Conservation (phyloP, 2,113 vertebrate genomes). For the Campylorhamphus procurvoides region DNA sequence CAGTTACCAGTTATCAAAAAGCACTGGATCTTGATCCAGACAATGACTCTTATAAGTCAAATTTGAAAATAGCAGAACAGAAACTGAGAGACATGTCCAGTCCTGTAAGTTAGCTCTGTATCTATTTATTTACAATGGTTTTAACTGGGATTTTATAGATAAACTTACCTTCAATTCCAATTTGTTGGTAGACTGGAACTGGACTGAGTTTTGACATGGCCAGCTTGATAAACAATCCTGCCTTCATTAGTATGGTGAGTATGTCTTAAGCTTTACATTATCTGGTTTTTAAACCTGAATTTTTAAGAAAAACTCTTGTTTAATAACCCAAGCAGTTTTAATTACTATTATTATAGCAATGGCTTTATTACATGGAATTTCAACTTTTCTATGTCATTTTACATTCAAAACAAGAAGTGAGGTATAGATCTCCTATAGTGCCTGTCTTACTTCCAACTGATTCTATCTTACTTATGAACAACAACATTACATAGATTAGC, state of each 20-base stretch:
- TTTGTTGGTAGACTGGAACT: slow-evolving; percentile 85
- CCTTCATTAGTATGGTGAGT: slow-evolving; percentile 98
- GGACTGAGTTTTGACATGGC: slow-evolving; percentile 97
- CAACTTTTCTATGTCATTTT: background rate
- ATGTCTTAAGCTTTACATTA: background rate
- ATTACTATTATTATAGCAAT: background rate
- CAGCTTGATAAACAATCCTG: slow-evolving; percentile 97
- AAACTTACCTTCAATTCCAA: slow-evolving; percentile 18
- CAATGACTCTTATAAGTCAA: slow-evolving; percentile 96
- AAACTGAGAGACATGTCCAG: slow-evolving; percentile 91
- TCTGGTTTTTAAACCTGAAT: background rate
- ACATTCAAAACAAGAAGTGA: background rate
- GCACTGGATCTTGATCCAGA: slow-evolving; percentile 94
- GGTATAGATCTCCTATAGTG: background rate
- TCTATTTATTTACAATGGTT: slow-evolving; percentile 7
- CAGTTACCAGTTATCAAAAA: slow-evolving; percentile 93
- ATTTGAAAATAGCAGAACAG: slow-evolving; percentile 96
- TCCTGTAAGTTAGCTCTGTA: slow-evolving; percentile 83
- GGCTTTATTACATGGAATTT: background rate
- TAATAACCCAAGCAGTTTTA: background rate
- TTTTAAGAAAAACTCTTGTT: background rate
- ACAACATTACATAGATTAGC: background rate
- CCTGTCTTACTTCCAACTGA: background rate
- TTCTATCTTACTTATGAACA: background rate
- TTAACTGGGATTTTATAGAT: background rate